phyloP scores from a whole-genome alignment of 2,797 vertebrate genomes.

The Sylvia borin region DNA sequence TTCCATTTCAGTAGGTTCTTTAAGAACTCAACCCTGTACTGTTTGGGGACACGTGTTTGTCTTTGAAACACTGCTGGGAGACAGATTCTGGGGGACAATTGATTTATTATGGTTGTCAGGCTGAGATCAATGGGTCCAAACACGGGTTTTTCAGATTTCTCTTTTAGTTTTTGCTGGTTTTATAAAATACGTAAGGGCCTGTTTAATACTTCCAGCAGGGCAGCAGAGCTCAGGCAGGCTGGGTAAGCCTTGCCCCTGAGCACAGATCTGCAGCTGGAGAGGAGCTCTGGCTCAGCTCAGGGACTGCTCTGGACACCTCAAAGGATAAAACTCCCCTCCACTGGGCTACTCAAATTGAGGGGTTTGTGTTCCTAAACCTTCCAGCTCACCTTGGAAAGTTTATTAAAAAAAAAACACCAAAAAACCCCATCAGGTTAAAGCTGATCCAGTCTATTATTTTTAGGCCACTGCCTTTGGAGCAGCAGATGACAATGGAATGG shows the following conservation, averaged over 20 bases:
- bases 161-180: background rate
- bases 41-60: background rate
- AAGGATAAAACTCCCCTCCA: background rate
- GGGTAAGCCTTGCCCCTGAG: background rate
- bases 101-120: background rate
- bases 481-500: background rate
- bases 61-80: background rate
- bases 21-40: background rate
- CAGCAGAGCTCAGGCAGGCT: background rate
- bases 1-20: background rate
- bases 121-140: background rate
- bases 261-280: background rate
- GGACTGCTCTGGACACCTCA: background rate
- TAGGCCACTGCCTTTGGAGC: background rate
- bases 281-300: background rate
- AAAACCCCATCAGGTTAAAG: background rate
- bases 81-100: background rate
- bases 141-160: background rate
- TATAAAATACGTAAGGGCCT: accelerated
- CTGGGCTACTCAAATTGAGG: background rate
- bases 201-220: background rate
- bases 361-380: background rate
- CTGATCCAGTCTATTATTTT: conserved; percentile 17
- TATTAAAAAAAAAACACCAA: background rate
- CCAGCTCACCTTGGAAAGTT: background rate